Evolutionary conservation across 1,140 invertebrate genomes (phyloP).

Genomic region (Lepidotrigona ventralis): DNA sequence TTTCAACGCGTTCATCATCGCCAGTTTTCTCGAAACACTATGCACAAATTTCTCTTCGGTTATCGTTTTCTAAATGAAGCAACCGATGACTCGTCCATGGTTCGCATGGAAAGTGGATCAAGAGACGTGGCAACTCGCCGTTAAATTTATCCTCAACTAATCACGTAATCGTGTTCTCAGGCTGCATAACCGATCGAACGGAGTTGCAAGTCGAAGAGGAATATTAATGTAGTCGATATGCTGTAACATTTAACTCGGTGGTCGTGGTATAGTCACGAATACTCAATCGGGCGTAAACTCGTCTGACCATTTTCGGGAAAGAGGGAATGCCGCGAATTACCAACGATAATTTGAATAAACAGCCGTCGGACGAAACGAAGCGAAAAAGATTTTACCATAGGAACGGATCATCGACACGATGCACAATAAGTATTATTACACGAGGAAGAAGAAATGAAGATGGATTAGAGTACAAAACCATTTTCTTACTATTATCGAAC

Average conservation of each 20-base stretch:
- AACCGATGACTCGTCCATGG: background rate
- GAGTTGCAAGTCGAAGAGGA: constrained; percentile 35
- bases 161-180: constrained; percentile 49
- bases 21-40: background rate
- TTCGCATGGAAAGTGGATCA: constrained; percentile 15
- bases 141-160: constrained; percentile 50
- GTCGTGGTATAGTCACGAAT: constrained; percentile 63
- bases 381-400: constrained; percentile 28
- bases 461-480: constrained; percentile 23
- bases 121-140: constrained; percentile 30
- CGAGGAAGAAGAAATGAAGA: background rate
- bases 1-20: background rate
- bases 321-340: background rate
- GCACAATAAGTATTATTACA: constrained; percentile 24
- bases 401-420: constrained; percentile 16
- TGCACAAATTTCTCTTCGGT: background rate
- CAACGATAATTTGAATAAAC: constrained; percentile 12
- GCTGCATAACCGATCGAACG: constrained; percentile 44
- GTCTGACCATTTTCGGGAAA: constrained; percentile 48
- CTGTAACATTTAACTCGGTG: constrained; percentile 64
- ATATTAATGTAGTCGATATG: constrained; percentile 62
- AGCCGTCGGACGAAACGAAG: constrained; percentile 32
- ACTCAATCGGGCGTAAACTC: constrained; percentile 58
- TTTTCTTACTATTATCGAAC: constrained; percentile 8
- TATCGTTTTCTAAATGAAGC: background rate